These are phyloP conservation scores for Myotis lucifugus DNA, from an alignment of 2,113 vertebrate species.

Conservation along the genomic window DNA sequence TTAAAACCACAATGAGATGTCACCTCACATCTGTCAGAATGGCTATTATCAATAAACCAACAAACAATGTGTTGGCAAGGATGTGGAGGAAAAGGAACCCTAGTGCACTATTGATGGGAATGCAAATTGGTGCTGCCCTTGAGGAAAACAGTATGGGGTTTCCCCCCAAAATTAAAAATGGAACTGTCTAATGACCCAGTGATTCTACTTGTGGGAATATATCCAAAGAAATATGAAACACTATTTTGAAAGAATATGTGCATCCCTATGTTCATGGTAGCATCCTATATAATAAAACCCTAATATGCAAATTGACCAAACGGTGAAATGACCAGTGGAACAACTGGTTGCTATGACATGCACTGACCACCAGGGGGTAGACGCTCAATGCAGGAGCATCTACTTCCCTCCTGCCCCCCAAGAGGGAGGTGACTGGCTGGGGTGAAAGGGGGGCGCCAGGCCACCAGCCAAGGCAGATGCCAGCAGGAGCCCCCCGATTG, in stretches of 20 bases:
- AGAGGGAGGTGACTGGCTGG: no score
- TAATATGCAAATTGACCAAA: no score
- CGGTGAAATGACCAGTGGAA: no score
- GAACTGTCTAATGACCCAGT: background rate
- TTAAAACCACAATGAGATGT: background rate
- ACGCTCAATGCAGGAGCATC: no score
- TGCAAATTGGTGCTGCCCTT: background rate
- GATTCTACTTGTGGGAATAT: background rate
- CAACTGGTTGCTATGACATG: no score
- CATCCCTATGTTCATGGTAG: background rate
- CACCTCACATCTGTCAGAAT: background rate
- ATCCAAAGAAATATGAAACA: background rate
- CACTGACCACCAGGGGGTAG: no score
- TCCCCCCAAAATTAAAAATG: background rate
- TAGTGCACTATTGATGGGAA: background rate
- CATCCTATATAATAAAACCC: no score
- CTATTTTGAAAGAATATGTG: background rate
- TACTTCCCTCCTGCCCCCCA: no score
- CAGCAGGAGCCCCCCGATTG: no score
- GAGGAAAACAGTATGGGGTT: background rate
- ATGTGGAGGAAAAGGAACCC: background rate
- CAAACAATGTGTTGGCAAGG: background rate
- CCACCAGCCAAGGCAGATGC: no score
- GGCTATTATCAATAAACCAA: background rate
- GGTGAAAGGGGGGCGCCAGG: no score